These are phyloP conservation scores for Stenichneumon culpator DNA, from an alignment of 2,888 invertebrate genomes.

Conservation along the genomic window DNA sequence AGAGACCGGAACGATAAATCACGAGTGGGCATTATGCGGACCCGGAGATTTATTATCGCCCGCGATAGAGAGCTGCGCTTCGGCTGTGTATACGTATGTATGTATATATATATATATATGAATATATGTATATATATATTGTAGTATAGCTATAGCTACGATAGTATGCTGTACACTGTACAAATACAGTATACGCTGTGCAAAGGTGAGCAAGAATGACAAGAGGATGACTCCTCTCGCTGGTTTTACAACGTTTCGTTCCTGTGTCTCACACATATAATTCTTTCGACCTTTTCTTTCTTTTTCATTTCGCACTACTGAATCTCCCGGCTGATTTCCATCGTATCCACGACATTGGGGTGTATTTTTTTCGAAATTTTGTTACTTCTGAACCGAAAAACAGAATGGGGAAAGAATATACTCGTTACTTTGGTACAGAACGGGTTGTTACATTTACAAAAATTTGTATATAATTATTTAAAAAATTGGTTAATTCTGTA, in stretches of 20 bases:
- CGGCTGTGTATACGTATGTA: slow-evolving; percentile 2
- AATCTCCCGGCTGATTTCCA: background rate
- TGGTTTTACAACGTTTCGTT: slow-evolving; percentile 46
- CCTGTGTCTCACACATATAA: slow-evolving; percentile 9
- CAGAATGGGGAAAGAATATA: background rate
- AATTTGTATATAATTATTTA: no score
- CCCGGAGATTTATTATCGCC: slow-evolving; percentile 70
- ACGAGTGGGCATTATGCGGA: slow-evolving; percentile 67
- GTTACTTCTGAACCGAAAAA: background rate
- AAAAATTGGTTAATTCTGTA: background rate
- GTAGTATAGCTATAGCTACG: slow-evolving; percentile 1
- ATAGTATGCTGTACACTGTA: slow-evolving; percentile 14
- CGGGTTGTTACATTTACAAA: no score
- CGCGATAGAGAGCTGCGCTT: slow-evolving; percentile 66
- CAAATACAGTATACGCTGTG: slow-evolving; percentile 41
- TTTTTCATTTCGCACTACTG: slow-evolving; percentile 36
- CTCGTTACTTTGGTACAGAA: no score
- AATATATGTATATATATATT: background rate
- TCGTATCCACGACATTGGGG: background rate
- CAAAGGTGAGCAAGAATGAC: slow-evolving; percentile 55
- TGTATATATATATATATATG: slow-evolving; percentile 7
- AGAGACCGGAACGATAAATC: slow-evolving; percentile 71
- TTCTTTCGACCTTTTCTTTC: slow-evolving; percentile 26
- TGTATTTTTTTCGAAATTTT: background rate
- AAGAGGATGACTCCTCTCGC: slow-evolving; percentile 59